Conservation (phyloP, 2,797 vertebrate genomes). For the Odontamblyopus lacepedii region DNA sequence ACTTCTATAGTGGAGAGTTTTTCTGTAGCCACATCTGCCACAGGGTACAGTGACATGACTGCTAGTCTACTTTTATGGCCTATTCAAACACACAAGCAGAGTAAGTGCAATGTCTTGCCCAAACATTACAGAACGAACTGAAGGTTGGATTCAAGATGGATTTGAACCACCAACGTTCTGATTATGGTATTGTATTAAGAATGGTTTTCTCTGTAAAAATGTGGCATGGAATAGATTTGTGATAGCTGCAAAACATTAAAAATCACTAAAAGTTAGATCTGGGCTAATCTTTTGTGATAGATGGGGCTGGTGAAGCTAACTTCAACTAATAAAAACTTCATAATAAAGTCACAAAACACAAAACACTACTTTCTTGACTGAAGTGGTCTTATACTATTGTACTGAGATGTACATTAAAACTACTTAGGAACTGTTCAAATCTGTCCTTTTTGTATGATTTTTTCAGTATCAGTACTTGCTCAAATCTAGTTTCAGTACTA, state of each 20-base stretch:
- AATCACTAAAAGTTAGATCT: not conserved
- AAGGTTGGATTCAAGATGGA: not conserved
- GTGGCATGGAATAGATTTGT: not conserved
- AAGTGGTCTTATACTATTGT: no score
- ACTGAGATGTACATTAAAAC: no score
- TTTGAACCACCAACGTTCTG: not conserved
- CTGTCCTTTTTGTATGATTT: no score
- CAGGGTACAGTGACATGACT: not conserved
- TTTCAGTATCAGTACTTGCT: no score
- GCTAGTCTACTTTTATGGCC: not conserved
- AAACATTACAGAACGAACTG: not conserved
- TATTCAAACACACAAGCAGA: not conserved
- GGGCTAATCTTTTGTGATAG: not conserved
- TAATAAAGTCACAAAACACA: no score
- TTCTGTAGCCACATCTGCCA: not conserved
- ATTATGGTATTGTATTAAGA: not conserved
- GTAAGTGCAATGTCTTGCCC: not conserved
- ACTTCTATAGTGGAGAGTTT: not conserved
- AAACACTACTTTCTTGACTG: no score
- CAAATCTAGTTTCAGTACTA: no score
- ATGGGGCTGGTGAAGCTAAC: not conserved
- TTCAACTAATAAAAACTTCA: not conserved
- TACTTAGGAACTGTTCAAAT: no score
- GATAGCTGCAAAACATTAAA: not conserved
- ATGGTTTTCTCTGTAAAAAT: not conserved